These are phyloP conservation scores for Syrmaticus mikado DNA, from an alignment of 2,113 vertebrate species.

Conservation along the genomic window DNA sequence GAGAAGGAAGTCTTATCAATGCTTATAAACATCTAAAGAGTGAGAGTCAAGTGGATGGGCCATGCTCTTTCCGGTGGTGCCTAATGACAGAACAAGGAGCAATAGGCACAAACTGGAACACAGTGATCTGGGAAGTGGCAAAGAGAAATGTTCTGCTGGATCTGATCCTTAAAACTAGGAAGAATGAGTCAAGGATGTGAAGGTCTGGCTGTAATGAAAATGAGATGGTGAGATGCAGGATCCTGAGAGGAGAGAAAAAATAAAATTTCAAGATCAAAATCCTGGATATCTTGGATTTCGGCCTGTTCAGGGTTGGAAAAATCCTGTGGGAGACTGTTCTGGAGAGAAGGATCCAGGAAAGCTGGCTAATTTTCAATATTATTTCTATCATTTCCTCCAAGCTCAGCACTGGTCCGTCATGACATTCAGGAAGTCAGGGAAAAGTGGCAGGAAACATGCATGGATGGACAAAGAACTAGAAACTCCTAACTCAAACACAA, in stretches of 20 bases:
- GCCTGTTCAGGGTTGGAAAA: background rate
- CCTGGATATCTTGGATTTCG: background rate
- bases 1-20: too few species aligned
- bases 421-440: background rate
- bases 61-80: too few species aligned
- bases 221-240: background rate
- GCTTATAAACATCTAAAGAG: too few species aligned
- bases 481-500: background rate
- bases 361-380: background rate
- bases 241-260: background rate
- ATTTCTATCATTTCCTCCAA: background rate
- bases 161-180: background rate
- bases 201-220: background rate
- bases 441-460: background rate
- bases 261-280: background rate
- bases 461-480: background rate
- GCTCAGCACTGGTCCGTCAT: background rate
- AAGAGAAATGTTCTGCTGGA: background rate
- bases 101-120: background rate
- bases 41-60: too few species aligned
- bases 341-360: background rate
- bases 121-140: background rate
- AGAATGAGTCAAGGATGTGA: background rate
- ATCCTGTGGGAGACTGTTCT: background rate
- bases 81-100: too few species aligned